Base-by-base conservation (phyloP, 2,113 vertebrate genomes). In the Odocoileus hemionus region DNA sequence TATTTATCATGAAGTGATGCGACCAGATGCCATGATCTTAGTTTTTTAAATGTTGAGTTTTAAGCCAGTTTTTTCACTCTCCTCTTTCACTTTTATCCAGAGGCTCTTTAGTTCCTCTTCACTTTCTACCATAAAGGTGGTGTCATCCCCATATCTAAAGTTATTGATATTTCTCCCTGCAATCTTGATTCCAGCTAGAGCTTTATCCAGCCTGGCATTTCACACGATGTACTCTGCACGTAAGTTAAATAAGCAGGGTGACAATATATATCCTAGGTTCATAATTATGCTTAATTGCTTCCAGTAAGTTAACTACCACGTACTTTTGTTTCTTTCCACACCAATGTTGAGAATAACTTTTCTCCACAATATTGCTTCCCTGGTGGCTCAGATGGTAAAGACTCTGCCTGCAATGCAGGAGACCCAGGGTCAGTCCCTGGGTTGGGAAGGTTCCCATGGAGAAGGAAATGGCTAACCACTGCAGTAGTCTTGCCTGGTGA, bases 341-440 rank as follows among this genome's bases (percentile, higher is more conserved):
- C 33, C n/a, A 92, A 39, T 86, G 87, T 36, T 92, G 45, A 92
- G 58, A 94, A 92, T 86, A 89, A 52, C 15, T 92, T 96, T 58
- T 3, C 30, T n/a, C 25, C 4, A 26, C 50, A 61, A 17, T 86
- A 54, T 43, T 61, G 89, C 67, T 74, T 74, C 36, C 36, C 36
- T 74, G 36, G 19, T 74, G 21, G n/a, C 67, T 74, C 19, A 74
- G 67, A 74, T 39, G 10, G 11, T 74, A 39, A 70, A 70, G n/a
- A 70, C 39, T 74, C 21, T 74, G 10, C n/a, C 25, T 74, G n/a
- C 36, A 6, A 39, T 39, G 36, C 21, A 39, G 19, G 67, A 74
- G 67, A 74, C 19, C 19, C 10, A 39, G 67, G 67, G 12, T 23
- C n/a, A 70, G 1, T 12, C n/a, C 19, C 19, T 21, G 19, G 67